A percentile compares a stretch with the other conserved stretches of the same genome.
Evolutionary conservation across 2,888 invertebrate species (phyloP).

Genomic region (Epinotia demarniana): DNA sequence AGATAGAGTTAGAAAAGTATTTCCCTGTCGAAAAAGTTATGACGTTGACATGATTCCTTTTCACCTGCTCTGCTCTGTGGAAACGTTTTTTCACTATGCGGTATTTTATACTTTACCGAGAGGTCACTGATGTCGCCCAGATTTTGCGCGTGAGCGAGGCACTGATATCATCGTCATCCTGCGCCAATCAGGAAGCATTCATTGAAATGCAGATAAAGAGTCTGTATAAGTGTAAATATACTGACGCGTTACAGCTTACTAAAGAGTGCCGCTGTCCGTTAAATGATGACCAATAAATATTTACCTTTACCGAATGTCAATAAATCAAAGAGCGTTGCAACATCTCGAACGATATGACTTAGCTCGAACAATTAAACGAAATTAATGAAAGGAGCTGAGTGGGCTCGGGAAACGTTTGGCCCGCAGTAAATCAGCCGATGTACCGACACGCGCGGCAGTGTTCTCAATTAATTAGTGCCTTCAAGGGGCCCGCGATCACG

Average conservation of each 20-base stretch:
- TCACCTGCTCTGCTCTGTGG: no score
- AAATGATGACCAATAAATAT: conserved; percentile 9
- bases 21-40: no score
- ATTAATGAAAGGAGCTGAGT: conserved; percentile 65
- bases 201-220: no score
- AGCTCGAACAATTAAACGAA: conserved; percentile 65
- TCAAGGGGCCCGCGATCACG: conserved; percentile 65
- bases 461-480: conserved; percentile 75
- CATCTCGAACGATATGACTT: conserved; percentile 50
- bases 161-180: no score
- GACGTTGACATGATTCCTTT: no score
- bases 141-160: no score
- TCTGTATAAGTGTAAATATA: no score
- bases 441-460: conserved; percentile 65
- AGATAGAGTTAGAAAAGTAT: neutral
- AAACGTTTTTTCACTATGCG: no score
- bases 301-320: conserved; percentile 9
- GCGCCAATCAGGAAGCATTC: no score
- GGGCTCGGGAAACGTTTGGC: conserved; percentile 64
- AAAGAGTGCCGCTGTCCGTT: neutral
- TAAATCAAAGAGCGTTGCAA: conserved; percentile 48
- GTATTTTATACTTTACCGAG: no score
- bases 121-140: no score
- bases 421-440: conserved; percentile 70
- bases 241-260: no score